phyloP scores from a whole-genome alignment of 1,140 invertebrate genomes.

The Drosophila pectinifera region DNA sequence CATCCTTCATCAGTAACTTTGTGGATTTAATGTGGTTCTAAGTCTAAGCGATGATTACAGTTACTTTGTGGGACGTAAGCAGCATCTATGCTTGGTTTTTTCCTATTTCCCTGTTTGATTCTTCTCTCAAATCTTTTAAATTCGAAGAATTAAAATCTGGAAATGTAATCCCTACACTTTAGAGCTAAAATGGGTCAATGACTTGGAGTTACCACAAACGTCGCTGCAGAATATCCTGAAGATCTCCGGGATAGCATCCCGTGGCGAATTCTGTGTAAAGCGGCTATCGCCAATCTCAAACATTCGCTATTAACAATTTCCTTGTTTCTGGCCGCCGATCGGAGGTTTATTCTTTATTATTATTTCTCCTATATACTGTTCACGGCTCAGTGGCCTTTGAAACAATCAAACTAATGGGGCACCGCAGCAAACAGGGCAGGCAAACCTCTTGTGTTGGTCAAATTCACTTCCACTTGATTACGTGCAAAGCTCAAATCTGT shows the following conservation, averaged over 20 bases:
- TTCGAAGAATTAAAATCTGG: neutral
- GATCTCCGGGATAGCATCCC: conserved; percentile 15
- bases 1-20: too few species aligned
- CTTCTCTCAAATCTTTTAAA: too few species aligned
- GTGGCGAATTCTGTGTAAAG: conserved; percentile 20
- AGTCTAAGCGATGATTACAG: too few species aligned
- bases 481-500: conserved; percentile 66
- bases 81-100: too few species aligned
- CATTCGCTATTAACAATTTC: neutral
- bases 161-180: neutral
- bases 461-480: conserved; percentile 81
- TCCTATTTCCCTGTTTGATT: too few species aligned
- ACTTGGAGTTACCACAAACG: neutral
- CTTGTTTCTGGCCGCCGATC: conserved; percentile 5
- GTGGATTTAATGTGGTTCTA: too few species aligned
- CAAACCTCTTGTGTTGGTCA: conserved; percentile 81
- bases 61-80: too few species aligned
- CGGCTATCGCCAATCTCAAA: conserved; percentile 31
- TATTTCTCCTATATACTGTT: conserved; percentile 34
- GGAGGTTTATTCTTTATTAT: conserved; percentile 11
- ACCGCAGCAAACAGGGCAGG: conserved; percentile 46
- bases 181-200: conserved; percentile 11
- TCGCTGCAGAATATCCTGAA: conserved; percentile 7
- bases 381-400: conserved; percentile 70
- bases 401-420: conserved; percentile 72